Evolutionary conservation across 92 coral and sea anemone genomes (phyloP).

Genomic region (Siderastrea radians): DNA sequence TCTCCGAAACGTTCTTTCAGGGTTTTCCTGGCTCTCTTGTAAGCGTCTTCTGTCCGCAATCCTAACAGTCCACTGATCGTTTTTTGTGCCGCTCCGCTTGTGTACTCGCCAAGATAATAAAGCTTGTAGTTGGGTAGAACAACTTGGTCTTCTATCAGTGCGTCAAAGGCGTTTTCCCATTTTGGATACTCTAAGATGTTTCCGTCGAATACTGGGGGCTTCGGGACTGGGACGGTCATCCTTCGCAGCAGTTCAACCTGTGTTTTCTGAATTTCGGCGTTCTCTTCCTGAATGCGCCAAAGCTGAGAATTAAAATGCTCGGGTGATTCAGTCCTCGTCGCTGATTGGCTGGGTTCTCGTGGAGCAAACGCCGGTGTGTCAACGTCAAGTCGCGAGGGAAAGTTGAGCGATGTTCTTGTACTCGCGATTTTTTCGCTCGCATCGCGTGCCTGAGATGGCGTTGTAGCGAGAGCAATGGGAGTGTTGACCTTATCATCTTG

Average conservation of each 20-base stretch:
- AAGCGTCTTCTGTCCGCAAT: no score
- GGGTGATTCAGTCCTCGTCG: no score
- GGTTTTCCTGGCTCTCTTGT: no score
- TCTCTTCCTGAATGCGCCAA: no score
- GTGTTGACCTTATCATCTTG: neutral
- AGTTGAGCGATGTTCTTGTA: no score
- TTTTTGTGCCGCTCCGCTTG: conserved; percentile 33
- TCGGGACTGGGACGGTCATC: no score
- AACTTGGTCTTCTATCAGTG: conserved; percentile 56
- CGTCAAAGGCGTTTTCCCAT: conserved; percentile 66
- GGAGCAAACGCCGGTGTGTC: conserved; percentile 2
- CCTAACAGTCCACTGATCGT: conserved; percentile 34
- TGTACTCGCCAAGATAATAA: conserved; percentile 65
- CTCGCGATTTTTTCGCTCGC: neutral
- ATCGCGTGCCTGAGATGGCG: neutral
- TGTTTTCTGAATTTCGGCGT: no score
- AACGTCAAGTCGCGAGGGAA: conserved; percentile 13
- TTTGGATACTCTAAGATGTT: conserved; percentile 55
- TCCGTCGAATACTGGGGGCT: no score
- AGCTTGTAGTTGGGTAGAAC: conserved; percentile 58
- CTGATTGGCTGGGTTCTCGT: neutral
- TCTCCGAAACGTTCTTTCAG: no score
- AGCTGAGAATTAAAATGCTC: neutral
- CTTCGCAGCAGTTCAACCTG: no score
- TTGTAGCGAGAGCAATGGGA: neutral